Base-by-base conservation (phyloP, 2,888 invertebrate species). In the Stegana nigrithorax region DNA sequence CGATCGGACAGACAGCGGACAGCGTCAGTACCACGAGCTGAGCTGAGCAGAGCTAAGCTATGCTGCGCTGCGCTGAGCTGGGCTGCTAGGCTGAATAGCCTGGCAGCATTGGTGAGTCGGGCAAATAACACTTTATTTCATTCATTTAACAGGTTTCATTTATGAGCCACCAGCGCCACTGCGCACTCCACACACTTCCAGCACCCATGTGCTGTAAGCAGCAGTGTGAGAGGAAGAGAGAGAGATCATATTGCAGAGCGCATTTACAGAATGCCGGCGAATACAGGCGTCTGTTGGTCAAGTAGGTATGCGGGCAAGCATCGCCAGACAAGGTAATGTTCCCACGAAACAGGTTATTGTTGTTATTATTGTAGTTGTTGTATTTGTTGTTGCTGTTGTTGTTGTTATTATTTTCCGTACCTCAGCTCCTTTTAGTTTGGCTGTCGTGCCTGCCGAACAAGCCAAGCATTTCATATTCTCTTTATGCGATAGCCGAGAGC, bases 141-240 rank as follows among this genome's bases (percentile, higher is more conserved):
- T 84, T 84, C 84, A 84, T 84, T 84, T 84, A 84, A 84, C 83
- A 84, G 83, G 83, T 84, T 84, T 83, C 84, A 83, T 84, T 82
- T 83, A 82, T 81, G 82, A 81, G 73, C 69, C 66, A 56, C 47
- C 64, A 68, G 23, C 23, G 45, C 47, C 25, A 21, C n/a, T 23
- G 21, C 47, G n/a, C 25, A n/a, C 23, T 23, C 25, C 47, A n/a
- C 25, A n/a, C 25, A 10, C 36, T 36, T 36, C n/a, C n/a, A n/a
- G n/a, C n/a, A n/a, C n/a, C 27, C 61, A 51, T 42, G 21, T 47
- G 45, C 19, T n/a, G 29, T 27, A 51, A 61, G 57, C 29, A 62
- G 60, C 44, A 27, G 39, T 57, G 61, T 53, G 39, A 60, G 51
- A 64, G 66, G 8, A 8, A 47, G 14, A 77, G 75, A 75, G 80